Percentiles rank a stretch among this genome's conserved stretches.
phyloP scores from a whole-genome alignment of 1,140 invertebrate species.

The Caenorhabditis tropicalis region DNA sequence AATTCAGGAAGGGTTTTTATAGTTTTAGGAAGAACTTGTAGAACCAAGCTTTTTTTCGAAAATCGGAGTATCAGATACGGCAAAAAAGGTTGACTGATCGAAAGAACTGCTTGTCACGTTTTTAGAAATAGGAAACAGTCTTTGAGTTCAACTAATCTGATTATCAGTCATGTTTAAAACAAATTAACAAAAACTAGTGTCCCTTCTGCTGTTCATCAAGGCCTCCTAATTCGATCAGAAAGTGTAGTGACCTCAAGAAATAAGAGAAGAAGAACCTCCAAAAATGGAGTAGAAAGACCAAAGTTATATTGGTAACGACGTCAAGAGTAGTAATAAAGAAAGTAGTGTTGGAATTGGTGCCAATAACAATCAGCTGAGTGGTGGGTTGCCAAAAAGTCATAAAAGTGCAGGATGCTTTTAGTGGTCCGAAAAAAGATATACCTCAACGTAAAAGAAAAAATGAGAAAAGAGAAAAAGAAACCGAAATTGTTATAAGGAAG shows the following conservation, averaged over 20 bases:
- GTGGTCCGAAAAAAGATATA: background rate
- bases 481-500: background rate
- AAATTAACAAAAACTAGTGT: background rate
- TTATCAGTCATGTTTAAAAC: background rate
- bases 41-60: no score
- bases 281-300: background rate
- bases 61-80: no score
- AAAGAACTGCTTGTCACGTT: no score
- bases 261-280: background rate
- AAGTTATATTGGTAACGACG: background rate
- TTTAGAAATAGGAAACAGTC: no score
- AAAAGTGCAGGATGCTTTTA: background rate
- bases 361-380: conserved; percentile 35
- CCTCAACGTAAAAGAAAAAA: background rate
- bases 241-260: conserved; percentile 21
- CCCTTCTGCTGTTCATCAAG: background rate
- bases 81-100: no score
- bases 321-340: conserved; percentile 17
- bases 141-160: background rate
- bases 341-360: conserved; percentile 38
- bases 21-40: no score
- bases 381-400: background rate
- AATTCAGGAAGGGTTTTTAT: no score
- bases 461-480: background rate
- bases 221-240: conserved; percentile 27